Percentiles rank a stretch among this genome's conserved stretches.
Conservation (phyloP, 2,888 invertebrate species). For the Pachydiplax longipennis region DNA sequence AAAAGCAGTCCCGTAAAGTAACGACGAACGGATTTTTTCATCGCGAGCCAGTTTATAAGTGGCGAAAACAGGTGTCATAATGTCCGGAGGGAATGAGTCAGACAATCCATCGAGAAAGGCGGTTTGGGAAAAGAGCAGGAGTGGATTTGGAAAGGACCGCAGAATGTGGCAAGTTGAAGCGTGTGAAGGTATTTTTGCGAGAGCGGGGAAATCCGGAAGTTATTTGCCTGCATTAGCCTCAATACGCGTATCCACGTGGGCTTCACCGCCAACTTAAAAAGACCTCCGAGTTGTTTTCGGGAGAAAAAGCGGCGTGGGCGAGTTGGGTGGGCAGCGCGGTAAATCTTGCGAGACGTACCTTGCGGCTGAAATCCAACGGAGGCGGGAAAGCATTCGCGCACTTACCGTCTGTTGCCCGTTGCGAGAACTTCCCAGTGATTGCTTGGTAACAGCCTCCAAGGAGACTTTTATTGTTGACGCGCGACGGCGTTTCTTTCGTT, state of each 20-base stretch:
- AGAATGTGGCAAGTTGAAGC: neutral
- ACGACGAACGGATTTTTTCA: neutral
- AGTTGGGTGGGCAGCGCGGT: neutral
- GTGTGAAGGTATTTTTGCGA: neutral
- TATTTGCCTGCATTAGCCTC: neutral
- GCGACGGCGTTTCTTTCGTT: neutral
- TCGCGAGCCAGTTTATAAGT: neutral
- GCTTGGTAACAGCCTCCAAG: neutral
- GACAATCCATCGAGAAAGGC: too few species aligned
- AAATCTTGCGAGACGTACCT: neutral
- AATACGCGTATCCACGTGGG: neutral
- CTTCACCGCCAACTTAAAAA: neutral
- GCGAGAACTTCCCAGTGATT: neutral
- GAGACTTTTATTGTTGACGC: neutral
- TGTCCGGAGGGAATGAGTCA: neutral
- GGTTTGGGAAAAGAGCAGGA: too few species aligned
- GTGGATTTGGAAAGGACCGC: neutral
- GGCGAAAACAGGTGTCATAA: neutral
- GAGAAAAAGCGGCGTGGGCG: neutral
- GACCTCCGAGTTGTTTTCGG: neutral
- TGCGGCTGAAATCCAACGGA: neutral
- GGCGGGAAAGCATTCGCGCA: neutral
- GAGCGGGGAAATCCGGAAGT: neutral
- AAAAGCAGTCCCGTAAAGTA: neutral
- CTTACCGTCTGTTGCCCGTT: neutral